Conservation (phyloP, 1,140 invertebrate genomes). For the Portunus trituberculatus region DNA sequence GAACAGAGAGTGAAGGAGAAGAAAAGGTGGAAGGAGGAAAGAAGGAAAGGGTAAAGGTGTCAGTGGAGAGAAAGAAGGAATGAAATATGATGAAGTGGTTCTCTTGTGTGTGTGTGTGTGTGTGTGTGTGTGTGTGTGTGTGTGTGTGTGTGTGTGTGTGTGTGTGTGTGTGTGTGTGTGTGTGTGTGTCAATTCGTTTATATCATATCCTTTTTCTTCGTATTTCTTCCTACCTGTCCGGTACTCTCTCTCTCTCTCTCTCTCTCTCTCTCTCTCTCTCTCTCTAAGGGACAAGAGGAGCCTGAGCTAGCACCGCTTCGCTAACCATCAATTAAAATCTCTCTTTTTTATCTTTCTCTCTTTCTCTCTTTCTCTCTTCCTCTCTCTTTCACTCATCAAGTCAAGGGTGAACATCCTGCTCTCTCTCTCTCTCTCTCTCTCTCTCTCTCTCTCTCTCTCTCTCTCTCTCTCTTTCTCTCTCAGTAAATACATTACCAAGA, state of each 20-base stretch:
- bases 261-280: neutral
- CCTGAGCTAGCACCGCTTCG: neutral
- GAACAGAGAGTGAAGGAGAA: neutral
- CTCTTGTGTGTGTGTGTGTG: conserved; percentile 40
- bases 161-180: conserved; percentile 7
- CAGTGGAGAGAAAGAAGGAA: too few species aligned
- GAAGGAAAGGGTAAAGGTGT: neutral
- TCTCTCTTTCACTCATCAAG: neutral
- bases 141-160: conserved; percentile 46
- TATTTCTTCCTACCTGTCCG: neutral
- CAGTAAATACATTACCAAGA: too few species aligned
- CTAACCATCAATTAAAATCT: neutral
- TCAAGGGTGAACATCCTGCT: neutral
- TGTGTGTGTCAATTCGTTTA: neutral
- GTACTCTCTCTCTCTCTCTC: neutral
- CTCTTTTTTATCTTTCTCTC: conserved; percentile 30
- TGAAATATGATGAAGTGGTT: neutral
- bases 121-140: conserved; percentile 50
- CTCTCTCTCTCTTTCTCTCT: conserved; percentile 5
- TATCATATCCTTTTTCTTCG: too few species aligned
- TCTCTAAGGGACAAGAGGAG: too few species aligned
- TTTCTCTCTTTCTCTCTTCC: neutral
- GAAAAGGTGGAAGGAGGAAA: neutral
- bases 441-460: conserved; percentile 28
- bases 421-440: neutral